phyloP scores from a whole-genome alignment of 2,113 vertebrate species.

The Atrichornis clamosus region DNA sequence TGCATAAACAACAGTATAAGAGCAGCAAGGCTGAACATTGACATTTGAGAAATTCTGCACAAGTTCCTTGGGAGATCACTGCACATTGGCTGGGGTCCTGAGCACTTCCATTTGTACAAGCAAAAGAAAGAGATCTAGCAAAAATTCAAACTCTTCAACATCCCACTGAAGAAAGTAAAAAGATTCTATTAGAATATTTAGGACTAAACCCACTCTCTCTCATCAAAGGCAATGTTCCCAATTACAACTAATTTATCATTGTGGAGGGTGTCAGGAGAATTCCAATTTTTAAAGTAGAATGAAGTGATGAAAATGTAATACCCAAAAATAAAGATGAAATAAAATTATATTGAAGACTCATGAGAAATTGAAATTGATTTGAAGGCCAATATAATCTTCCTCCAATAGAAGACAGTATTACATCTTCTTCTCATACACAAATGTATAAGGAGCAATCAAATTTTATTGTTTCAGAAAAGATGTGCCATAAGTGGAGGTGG shows the following conservation, averaged over 20 bases:
- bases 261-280: neutral
- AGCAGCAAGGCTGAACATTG: neutral
- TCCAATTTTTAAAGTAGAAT: conserved; percentile 15
- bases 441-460: conserved; percentile 29
- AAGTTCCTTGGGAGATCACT: neutral
- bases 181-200: neutral
- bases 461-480: conserved; percentile 43
- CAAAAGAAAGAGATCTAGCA: neutral
- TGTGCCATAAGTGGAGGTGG: neutral
- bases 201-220: neutral
- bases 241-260: conserved; percentile 32
- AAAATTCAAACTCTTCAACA: neutral
- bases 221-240: neutral
- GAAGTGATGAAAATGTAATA: conserved; percentile 48
- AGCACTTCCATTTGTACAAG: neutral
- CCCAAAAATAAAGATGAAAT: conserved; percentile 43
- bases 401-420: conserved; percentile 6
- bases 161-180: neutral
- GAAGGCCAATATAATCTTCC: conserved; percentile 24
- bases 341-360: conserved; percentile 39
- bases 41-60: neutral
- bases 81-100: neutral
- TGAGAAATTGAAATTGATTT: conserved; percentile 58
- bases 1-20: neutral
- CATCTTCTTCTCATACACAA: conserved; percentile 24